A percentile compares a stretch with the other conserved stretches of the same genome.
Evolutionary conservation across 2,888 invertebrate genomes (phyloP).

Genomic region (Eupithecia dodoneata): DNA sequence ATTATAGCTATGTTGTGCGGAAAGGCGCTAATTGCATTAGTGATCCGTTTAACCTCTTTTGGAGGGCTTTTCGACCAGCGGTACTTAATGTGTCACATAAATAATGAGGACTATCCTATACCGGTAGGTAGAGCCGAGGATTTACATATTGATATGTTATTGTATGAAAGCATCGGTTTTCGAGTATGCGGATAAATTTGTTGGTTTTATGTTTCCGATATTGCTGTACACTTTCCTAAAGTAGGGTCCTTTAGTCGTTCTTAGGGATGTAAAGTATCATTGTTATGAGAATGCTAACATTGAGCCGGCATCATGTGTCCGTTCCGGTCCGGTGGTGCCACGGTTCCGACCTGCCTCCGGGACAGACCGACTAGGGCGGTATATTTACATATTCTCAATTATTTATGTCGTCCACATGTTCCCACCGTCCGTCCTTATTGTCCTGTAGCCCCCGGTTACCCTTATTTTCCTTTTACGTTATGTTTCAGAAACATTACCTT

Average conservation of each 20-base stretch:
- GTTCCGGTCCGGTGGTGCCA: neutral
- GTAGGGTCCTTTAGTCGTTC: constrained; percentile 1
- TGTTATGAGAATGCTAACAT: neutral
- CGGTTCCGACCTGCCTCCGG: neutral
- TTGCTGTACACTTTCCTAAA: neutral
- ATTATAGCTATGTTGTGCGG: constrained; percentile 34
- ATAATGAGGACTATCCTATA: neutral
- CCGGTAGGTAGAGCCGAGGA: neutral
- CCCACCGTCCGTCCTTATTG: neutral
- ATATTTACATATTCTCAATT: neutral
- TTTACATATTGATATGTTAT: constrained; percentile 5
- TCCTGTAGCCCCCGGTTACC: neutral
- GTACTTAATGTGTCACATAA: neutral
- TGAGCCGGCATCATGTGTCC: neutral
- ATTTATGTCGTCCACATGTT: neutral
- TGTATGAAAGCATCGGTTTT: neutral
- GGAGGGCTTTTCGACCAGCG: constrained; percentile 20
- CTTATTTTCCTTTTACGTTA: neutral
- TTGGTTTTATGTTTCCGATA: neutral
- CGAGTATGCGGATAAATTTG: neutral
- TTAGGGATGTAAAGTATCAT: neutral
- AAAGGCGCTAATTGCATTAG: constrained; percentile 40
- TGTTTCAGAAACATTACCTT: neutral
- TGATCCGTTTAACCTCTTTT: constrained; percentile 31
- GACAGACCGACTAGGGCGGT: neutral